These are phyloP conservation scores for Rhodeus uyekii DNA, from an alignment of 2,797 vertebrate species.

Conservation along the genomic window DNA sequence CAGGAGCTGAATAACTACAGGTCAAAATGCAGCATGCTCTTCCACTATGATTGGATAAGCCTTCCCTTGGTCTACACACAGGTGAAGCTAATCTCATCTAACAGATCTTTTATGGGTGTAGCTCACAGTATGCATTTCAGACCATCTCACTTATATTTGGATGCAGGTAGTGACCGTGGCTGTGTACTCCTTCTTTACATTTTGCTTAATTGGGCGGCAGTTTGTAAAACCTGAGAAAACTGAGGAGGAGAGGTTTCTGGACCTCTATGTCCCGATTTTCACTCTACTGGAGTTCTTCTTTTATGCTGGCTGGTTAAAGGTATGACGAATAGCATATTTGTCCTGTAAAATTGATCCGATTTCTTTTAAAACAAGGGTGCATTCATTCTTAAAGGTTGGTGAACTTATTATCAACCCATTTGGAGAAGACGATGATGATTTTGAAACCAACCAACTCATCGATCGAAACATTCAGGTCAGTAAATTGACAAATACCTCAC, in stretches of 20 bases:
- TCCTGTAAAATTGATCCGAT: background rate
- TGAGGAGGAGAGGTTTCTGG: conserved; percentile 68
- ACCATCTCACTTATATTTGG: background rate
- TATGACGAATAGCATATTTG: conserved; percentile 52
- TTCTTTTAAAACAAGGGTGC: background rate
- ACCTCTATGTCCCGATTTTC: conserved; percentile 86
- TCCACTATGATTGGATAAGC: conserved; percentile 94
- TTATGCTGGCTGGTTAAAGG: conserved; percentile 91
- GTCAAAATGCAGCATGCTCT: conserved; percentile 87
- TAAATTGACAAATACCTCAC: background rate
- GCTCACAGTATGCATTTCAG: background rate
- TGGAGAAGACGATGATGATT: conserved; percentile 90
- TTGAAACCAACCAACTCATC: conserved; percentile 93
- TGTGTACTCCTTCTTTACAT: conserved; percentile 87
- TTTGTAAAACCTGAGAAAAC: conserved; percentile 80
- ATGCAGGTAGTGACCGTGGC: conserved; percentile 87
- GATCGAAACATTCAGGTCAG: conserved; percentile 88
- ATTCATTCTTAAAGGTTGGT: conserved; percentile 75
- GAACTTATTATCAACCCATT: conserved; percentile 93
- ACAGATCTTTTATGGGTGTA: background rate
- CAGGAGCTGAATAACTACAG: conserved; percentile 91
- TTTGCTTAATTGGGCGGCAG: conserved; percentile 85
- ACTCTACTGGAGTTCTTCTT: conserved; percentile 94
- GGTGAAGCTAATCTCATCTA: conserved; percentile 60
- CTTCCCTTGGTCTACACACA: conserved; percentile 89